A percentile compares a stretch with the other conserved stretches of the same genome.
These are phyloP conservation scores for Andrena flavipes DNA, from an alignment of 2,888 invertebrate species.

Conservation along the genomic window DNA sequence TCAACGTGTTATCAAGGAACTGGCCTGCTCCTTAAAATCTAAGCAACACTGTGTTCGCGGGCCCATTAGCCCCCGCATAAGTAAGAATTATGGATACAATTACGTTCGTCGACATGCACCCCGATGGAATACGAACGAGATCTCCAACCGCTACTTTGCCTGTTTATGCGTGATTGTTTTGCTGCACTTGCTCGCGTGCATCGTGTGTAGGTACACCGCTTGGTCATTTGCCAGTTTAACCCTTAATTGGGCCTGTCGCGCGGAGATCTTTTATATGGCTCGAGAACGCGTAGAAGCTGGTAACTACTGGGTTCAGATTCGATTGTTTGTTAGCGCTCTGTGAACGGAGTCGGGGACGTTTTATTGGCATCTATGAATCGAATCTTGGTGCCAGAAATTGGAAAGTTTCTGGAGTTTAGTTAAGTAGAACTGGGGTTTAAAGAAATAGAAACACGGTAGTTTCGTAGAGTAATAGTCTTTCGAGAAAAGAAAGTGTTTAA, in stretches of 20 bases:
- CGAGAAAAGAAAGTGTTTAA: background rate
- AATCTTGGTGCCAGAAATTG: background rate
- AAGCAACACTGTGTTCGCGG: background rate
- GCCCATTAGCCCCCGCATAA: conserved; percentile 13
- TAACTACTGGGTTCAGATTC: background rate
- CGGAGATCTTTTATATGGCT: background rate
- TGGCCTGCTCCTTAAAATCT: conserved; percentile 35
- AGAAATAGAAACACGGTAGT: background rate
- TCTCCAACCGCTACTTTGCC: conserved; percentile 11
- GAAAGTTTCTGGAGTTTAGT: background rate
- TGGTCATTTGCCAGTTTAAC: conserved; percentile 1
- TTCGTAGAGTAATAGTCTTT: background rate
- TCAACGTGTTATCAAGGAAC: conserved; percentile 47
- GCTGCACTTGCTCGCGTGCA: conserved; percentile 1
- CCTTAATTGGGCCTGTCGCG: conserved; percentile 10
- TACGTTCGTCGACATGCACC: conserved; percentile 17
- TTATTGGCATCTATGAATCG: background rate
- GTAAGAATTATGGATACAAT: conserved; percentile 29
- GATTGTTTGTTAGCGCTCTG: background rate
- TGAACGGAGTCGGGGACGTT: too few relatives aligned
- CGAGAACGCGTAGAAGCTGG: conserved; percentile 7
- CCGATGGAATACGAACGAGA: conserved; percentile 4
- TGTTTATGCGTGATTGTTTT: conserved; percentile 19
- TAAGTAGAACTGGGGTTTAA: background rate
- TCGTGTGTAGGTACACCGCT: background rate